phyloP scores from a whole-genome alignment of 2,113 vertebrate genomes.

The Oryzias melastigma region DNA sequence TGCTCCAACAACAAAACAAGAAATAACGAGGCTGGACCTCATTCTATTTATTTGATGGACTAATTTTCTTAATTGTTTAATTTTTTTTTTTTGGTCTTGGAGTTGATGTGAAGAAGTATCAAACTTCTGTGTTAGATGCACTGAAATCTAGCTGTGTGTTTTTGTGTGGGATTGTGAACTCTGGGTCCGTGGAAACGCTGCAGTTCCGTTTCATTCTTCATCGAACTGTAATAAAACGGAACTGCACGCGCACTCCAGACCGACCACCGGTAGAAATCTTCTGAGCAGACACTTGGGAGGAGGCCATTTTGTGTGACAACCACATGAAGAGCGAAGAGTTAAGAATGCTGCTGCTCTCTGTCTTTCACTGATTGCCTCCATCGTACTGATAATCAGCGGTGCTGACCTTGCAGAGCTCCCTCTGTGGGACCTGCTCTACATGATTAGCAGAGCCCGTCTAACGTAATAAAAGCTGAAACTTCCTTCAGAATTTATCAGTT shows the following conservation, averaged over 20 bases:
- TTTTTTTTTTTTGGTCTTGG: slow-evolving; percentile 50
- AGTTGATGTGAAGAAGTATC: slow-evolving; percentile 49
- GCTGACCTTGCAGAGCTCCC: slow-evolving; percentile 48
- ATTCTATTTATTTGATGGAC: slow-evolving; percentile 73
- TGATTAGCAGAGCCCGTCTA: slow-evolving; percentile 33
- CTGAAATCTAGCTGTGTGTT: slow-evolving; percentile 64
- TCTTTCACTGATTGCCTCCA: slow-evolving; percentile 53
- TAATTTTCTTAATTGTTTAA: slow-evolving; percentile 57
- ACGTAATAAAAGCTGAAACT: slow-evolving; percentile 17
- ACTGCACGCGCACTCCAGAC: slow-evolving; percentile 19
- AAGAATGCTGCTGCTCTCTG: slow-evolving; percentile 32
- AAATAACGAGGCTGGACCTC: slow-evolving; percentile 70
- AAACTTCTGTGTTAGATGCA: slow-evolving; percentile 63
- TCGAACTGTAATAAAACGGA: slow-evolving; percentile 38
- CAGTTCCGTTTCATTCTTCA: slow-evolving; percentile 31
- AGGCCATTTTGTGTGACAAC: slow-evolving; percentile 77
- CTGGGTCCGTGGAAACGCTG: slow-evolving; percentile 38
- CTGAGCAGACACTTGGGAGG: slow-evolving; percentile 44
- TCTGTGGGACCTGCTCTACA: slow-evolving; percentile 10
- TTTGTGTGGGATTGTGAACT: slow-evolving; percentile 46
- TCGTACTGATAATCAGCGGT: slow-evolving; percentile 60
- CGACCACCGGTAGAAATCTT: slow-evolving; percentile 48
- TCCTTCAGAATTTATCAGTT: slow-evolving; percentile 3
- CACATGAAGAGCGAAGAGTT: slow-evolving; percentile 60
- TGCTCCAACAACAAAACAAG: slow-evolving; percentile 48